Conservation (phyloP, 2,113 vertebrate species). For the Apistogramma diplotaenia region DNA sequence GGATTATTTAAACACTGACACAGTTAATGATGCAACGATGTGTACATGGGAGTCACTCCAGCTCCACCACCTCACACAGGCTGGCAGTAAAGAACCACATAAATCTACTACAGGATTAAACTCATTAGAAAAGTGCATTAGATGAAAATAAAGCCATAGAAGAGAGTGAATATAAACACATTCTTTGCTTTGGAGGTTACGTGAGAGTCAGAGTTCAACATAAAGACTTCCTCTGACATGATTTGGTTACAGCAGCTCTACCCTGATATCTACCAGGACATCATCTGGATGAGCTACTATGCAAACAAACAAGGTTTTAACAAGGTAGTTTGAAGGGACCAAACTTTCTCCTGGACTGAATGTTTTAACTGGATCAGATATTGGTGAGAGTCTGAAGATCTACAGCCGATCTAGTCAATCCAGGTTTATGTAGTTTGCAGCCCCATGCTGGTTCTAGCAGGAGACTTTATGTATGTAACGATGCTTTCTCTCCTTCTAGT, state of each 20-base stretch:
- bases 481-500: no score
- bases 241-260: constrained; percentile 30
- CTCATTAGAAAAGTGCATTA: background rate
- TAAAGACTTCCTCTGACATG: constrained; percentile 9
- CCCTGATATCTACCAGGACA: background rate
- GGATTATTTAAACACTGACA: constrained; percentile 55
- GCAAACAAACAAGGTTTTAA: background rate
- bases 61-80: background rate
- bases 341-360: background rate
- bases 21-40: constrained; percentile 32
- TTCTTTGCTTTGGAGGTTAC: background rate
- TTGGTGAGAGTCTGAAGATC: background rate
- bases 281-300: background rate
- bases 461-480: background rate
- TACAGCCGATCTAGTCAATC: background rate
- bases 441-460: no score
- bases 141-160: background rate
- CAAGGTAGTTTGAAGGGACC: background rate
- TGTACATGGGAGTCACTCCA: background rate
- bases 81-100: background rate
- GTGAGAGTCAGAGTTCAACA: background rate
- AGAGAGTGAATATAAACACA: background rate
- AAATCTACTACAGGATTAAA: background rate
- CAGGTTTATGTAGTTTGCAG: background rate
- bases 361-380: background rate